Percentiles rank a stretch among this genome's conserved stretches.
These are phyloP conservation scores for Chloebia gouldiae DNA, from an alignment of 2,113 vertebrate species.

Conservation along the genomic window DNA sequence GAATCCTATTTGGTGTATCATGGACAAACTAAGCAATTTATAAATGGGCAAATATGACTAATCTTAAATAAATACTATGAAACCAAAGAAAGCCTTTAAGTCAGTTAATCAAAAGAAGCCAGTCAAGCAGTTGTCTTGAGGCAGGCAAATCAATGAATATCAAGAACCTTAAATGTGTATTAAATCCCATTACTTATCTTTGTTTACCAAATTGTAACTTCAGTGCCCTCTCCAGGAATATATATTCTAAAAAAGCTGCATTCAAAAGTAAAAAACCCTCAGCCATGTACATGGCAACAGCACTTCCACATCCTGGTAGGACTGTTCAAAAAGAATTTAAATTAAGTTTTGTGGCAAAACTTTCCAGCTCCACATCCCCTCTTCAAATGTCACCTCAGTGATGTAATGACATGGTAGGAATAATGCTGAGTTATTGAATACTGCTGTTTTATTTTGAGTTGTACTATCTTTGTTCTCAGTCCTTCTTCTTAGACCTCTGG, in stretches of 20 bases:
- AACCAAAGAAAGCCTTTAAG: conserved; percentile 44
- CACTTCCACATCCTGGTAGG: not conserved
- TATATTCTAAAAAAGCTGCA: not conserved
- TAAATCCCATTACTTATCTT: conserved; percentile 48
- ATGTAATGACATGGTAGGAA: not conserved
- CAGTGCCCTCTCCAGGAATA: not conserved
- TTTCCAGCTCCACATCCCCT: not conserved
- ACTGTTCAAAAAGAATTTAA: not conserved
- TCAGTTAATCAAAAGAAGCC: conserved; percentile 51
- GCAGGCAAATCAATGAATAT: conserved; percentile 43
- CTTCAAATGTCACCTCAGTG: not conserved
- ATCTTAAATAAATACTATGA: conserved; percentile 40
- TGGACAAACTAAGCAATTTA: not conserved
- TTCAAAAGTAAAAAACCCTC: not conserved
- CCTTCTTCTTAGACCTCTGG: not conserved
- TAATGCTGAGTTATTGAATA: not conserved
- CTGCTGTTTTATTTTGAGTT: not conserved
- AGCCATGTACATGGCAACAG: not conserved
- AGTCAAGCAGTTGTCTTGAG: conserved; percentile 1
- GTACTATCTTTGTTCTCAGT: not conserved
- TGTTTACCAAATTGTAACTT: conserved; percentile 46
- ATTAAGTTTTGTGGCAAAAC: not conserved
- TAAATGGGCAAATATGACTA: conserved; percentile 5
- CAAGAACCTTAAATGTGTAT: conserved; percentile 33
- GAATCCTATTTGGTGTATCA: not conserved